Evolutionary conservation across 2,888 invertebrate genomes (phyloP).

Genomic region (Drosophila gaucha): DNA sequence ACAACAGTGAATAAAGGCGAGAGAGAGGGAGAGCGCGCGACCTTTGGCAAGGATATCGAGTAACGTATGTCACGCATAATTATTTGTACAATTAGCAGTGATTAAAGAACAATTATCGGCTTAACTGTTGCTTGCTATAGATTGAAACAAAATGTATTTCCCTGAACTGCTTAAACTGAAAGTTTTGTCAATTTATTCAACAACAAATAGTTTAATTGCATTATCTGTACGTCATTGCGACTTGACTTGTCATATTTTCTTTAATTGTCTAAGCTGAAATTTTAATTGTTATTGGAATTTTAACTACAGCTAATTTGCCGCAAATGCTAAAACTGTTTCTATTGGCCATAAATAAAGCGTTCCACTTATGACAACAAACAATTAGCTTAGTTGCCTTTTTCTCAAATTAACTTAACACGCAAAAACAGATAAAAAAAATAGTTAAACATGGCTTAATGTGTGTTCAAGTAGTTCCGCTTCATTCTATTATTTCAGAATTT

Average conservation of each 20-base stretch:
- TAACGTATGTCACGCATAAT: slow-evolving; percentile 25
- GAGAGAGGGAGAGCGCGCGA: too few relatives aligned
- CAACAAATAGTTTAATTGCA: slow-evolving; percentile 24
- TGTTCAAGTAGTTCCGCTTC: slow-evolving; percentile 13
- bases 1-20: too few relatives aligned
- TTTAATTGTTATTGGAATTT: neutral
- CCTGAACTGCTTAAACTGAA: neutral
- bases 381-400: neutral
- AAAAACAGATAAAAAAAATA: slow-evolving; percentile 7
- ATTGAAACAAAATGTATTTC: slow-evolving; percentile 3
- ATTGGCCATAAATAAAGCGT: slow-evolving; percentile 5
- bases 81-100: slow-evolving; percentile 56
- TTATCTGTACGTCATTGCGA: neutral
- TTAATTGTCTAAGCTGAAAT: neutral
- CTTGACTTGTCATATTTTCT: neutral
- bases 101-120: slow-evolving; percentile 54
- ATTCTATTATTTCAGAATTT: slow-evolving; percentile 26
- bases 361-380: slow-evolving; percentile 2
- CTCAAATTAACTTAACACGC: slow-evolving; percentile 16
- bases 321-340: too few relatives aligned
- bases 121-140: slow-evolving; percentile 8
- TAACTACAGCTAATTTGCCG: too few relatives aligned
- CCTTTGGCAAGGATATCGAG: neutral
- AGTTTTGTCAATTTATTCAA: neutral
- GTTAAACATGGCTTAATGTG: neutral